A percentile compares a stretch with the other conserved stretches of the same genome.
Conservation (phyloP, 1,140 invertebrate species). For the Drosophila yakuba region DNA sequence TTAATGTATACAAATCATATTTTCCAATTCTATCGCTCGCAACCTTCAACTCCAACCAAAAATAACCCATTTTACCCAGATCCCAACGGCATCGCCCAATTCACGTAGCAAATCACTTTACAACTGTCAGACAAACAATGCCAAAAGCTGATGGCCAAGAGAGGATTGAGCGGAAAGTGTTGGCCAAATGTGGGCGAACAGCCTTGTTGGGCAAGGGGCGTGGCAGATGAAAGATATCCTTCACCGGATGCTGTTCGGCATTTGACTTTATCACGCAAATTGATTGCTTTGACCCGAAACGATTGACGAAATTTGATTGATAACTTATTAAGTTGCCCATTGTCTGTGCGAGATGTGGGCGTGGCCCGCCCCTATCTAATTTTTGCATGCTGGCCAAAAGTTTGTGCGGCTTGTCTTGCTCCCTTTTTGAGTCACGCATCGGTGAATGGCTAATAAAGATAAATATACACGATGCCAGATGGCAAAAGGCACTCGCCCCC, state of each 20-base stretch:
- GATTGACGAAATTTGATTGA: conserved; percentile 78
- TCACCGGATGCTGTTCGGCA: conserved; percentile 42
- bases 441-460: conserved; percentile 80
- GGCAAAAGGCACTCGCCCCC: conserved; percentile 2
- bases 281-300: conserved; percentile 77
- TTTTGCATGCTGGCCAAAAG: conserved; percentile 71
- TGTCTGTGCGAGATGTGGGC: conserved; percentile 33
- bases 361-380: conserved; percentile 27
- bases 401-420: conserved; percentile 38
- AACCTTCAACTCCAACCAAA: conserved; percentile 5
- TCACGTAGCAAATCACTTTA: conserved; percentile 80
- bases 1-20: conserved; percentile 80
- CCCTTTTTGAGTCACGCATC: conserved; percentile 64
- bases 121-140: conserved; percentile 77
- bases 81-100: conserved; percentile 36
- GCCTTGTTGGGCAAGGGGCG: not conserved
- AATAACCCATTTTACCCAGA: conserved; percentile 11
- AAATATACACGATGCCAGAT: conserved; percentile 57
- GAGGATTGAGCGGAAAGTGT: conserved; percentile 5
- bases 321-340: conserved; percentile 76
- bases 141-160: conserved; percentile 37
- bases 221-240: conserved; percentile 28
- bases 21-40: conserved; percentile 43
- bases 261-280: conserved; percentile 80
- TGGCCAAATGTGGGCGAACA: conserved; percentile 5